Base-by-base conservation (phyloP, 2,797 vertebrate genomes). In the Phrynocephalus vlangalii region DNA sequence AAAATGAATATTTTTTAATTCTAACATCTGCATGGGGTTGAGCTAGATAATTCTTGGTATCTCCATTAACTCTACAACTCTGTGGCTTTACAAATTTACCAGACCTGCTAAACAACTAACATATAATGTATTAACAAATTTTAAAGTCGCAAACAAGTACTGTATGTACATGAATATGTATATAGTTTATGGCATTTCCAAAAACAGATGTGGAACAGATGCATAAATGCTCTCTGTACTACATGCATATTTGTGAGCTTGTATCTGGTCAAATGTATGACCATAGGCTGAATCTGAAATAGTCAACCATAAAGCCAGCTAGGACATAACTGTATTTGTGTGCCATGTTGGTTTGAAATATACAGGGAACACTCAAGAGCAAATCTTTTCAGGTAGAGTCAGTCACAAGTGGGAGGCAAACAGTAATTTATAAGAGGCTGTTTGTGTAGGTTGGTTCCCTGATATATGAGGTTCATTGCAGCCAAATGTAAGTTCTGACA, bases 171-270 rank as follows among this genome's bases (percentile, higher is more conserved):
- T 44, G 44, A 6, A 48, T 26, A 48, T 26, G 33, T 8, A 30
- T 52, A 20, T 13, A 71, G 38, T 82, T 5, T 44, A 71, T 50
- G 18, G 44, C 38, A 52, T 52, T 52, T 52, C 8, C 52, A 52
- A 52, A 52, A 52, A 52, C 52, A 52, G 52, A 52, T 52, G 52
- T 52, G 52, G 22, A 84, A 73, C 52, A 73, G 24, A 28, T 75
- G 15, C 44, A 56, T 26, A 63, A 60, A 16, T 26, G 4, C 30
- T 63, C 22, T 60, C 50, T 63, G 52, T 73, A 24, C 30, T 24
- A 84, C 52, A 73, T 84, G 6, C 82, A 63, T 60, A 38, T 75
- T 38, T 75, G 52, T 84, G 52, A 84, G 70, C 82, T 73, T 9
- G 22, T 83, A 72, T 56, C 18, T 72, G 18, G 48, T 52, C 6